Base-by-base conservation (phyloP, 2,888 invertebrate genomes). In the Incurvaria masculella region DNA sequence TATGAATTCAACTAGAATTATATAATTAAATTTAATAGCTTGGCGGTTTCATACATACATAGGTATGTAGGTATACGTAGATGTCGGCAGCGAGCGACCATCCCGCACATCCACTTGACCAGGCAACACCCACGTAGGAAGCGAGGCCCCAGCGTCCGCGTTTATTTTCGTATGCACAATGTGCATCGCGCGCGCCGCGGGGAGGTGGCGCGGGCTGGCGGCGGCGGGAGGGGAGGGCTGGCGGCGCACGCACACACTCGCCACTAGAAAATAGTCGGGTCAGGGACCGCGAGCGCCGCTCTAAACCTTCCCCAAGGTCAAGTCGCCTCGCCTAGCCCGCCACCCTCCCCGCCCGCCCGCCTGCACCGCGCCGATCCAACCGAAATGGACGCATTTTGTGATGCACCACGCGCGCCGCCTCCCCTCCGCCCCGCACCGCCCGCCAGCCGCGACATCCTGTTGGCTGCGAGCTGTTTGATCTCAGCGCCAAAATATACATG, bases 101-200 rank as follows among this genome's bases (percentile, higher is more conserved):
- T n/a, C n/a, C n/a, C 23, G 23, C 33, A 11, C 33, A n/a, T 33
- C 33, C 33, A 33, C 33, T 33, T 33, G 33, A 33, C 33, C 33
- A 33, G n/a, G 4, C 33, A 33, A 33, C 11, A 33, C 33, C 33
- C 14, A 33, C 14, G 33, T 33, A 33, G 11, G 33, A 33, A 33
- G 33, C 33, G 11, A n/a, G n/a, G 33, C 33, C 8, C 33, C 8
- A 33, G 14, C 14, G 33, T 14, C 14, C 14, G 33, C 8, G 33
- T 33, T 73, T 78, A 78, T 78, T 78, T 76, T 74, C 73, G 78
- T 76, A 78, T 75, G 76, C 78, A 75, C 75, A 78, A 76, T 78
- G 76, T 74, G 33, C 33, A 33, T 33, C 33, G 33, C 33, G 33
- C 33, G 33, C 33, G 33, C 33, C 14, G 33, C 6, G 14, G 33